A percentile compares a stretch with the other conserved stretches of the same genome.
These are phyloP conservation scores for Pseudoatta argentina DNA, from an alignment of 1,140 invertebrate genomes.

Conservation along the genomic window DNA sequence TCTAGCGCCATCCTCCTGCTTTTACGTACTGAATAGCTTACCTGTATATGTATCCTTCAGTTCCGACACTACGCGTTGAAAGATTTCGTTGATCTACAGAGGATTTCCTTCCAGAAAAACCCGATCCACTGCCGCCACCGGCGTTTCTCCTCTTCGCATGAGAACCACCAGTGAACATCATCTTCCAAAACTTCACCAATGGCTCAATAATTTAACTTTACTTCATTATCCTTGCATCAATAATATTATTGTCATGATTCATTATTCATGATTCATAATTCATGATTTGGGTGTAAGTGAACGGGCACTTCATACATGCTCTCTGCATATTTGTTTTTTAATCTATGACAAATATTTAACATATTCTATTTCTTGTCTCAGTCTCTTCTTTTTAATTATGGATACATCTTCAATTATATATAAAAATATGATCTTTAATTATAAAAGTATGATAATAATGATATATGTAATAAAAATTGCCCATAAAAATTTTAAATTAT, in stretches of 20 bases:
- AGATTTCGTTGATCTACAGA: slow-evolving; percentile 78
- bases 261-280: slow-evolving; percentile 1
- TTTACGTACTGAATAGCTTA: slow-evolving; percentile 70
- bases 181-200: slow-evolving; percentile 70
- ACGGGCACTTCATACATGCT: background rate
- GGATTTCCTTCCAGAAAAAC: slow-evolving; percentile 76
- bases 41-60: slow-evolving; percentile 84
- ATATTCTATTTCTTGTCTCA: background rate
- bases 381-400: background rate
- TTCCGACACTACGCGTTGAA: slow-evolving; percentile 68
- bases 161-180: slow-evolving; percentile 88
- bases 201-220: background rate
- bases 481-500: background rate
- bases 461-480: background rate
- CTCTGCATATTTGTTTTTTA: background rate
- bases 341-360: background rate
- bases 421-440: background rate
- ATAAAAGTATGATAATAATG: background rate
- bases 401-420: background rate
- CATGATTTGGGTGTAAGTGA: background rate
- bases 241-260: background rate
- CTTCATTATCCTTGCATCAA: background rate
- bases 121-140: slow-evolving; percentile 60
- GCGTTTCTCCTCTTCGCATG: slow-evolving; percentile 85
- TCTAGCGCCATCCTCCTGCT: too few relatives aligned